Evolutionary conservation across 2,113 vertebrate species (phyloP).

Genomic region (Heloderma charlesbogerti): DNA sequence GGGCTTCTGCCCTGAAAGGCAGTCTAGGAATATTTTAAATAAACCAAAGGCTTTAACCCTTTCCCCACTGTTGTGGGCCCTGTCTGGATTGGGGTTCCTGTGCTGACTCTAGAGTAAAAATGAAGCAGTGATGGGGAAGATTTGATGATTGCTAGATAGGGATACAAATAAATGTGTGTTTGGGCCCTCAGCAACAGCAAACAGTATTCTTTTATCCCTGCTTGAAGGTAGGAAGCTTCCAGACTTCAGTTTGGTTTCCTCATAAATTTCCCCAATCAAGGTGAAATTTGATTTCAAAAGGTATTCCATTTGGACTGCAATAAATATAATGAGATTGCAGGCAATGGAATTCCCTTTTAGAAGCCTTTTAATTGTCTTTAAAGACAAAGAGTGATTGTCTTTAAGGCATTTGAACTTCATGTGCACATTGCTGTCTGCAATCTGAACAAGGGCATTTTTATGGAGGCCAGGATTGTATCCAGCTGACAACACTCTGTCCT

Average conservation of each 20-base stretch:
- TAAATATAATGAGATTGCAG: background rate
- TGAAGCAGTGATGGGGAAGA: too few relatives aligned
- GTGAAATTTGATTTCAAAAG: conserved; percentile 18
- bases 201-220: background rate
- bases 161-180: too few relatives aligned
- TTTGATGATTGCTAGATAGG: too few relatives aligned
- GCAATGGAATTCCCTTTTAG: background rate
- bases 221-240: background rate
- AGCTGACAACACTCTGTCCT: background rate
- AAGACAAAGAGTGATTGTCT: background rate
- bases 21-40: too few relatives aligned
- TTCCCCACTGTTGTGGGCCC: too few relatives aligned
- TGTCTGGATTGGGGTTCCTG: too few relatives aligned
- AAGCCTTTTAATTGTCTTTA: too few relatives aligned
- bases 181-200: background rate
- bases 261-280: background rate
- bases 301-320: background rate
- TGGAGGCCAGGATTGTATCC: accelerated
- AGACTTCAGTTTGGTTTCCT: background rate
- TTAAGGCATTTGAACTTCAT: background rate
- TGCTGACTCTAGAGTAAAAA: too few relatives aligned
- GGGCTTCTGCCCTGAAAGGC: too few relatives aligned
- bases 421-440: accelerated
- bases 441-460: background rate
- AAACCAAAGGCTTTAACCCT: too few relatives aligned